Evolutionary conservation across 2,797 vertebrate genomes (phyloP).

Genomic region (Melanotaenia boesemani): DNA sequence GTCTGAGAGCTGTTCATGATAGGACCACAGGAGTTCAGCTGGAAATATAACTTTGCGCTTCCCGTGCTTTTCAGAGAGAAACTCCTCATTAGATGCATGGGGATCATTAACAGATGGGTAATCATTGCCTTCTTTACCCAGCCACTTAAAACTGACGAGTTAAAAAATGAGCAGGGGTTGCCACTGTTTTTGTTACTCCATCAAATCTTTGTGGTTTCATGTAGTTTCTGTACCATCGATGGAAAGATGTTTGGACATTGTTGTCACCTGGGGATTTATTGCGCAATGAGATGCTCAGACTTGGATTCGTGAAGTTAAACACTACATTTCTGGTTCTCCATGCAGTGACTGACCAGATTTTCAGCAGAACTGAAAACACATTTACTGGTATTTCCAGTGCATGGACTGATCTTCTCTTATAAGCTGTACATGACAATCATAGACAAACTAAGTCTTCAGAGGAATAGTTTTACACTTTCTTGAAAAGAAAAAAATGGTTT

Average conservation of each 20-base stretch:
- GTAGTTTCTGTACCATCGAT: conserved; percentile 30
- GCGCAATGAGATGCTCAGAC: conserved; percentile 9
- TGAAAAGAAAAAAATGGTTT: background rate
- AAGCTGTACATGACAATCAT: conserved; percentile 48
- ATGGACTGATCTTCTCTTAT: conserved; percentile 8
- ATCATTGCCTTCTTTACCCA: conserved; percentile 77
- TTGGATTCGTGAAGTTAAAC: conserved; percentile 10
- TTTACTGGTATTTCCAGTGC: conserved; percentile 1
- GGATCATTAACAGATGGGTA: conserved; percentile 52
- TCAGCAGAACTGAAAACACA: conserved; percentile 24
- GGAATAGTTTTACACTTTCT: background rate
- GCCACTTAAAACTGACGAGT: conserved; percentile 65
- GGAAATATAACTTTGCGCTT: conserved; percentile 9
- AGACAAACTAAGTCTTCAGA: conserved; percentile 3
- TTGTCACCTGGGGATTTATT: conserved; percentile 16
- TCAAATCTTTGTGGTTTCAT: conserved; percentile 37
- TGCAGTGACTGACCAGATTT: conserved; percentile 44
- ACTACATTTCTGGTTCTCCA: conserved; percentile 24
- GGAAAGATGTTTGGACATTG: conserved; percentile 22
- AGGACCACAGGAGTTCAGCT: conserved; percentile 26
- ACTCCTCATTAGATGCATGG: conserved; percentile 47
- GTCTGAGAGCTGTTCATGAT: background rate
- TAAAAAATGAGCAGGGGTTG: conserved; percentile 7
- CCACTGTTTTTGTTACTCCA: conserved; percentile 27
- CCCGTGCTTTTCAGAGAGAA: conserved; percentile 35